These are phyloP conservation scores for Dromiciops gliroides DNA, from an alignment of 2,113 vertebrate genomes.

Conservation along the genomic window DNA sequence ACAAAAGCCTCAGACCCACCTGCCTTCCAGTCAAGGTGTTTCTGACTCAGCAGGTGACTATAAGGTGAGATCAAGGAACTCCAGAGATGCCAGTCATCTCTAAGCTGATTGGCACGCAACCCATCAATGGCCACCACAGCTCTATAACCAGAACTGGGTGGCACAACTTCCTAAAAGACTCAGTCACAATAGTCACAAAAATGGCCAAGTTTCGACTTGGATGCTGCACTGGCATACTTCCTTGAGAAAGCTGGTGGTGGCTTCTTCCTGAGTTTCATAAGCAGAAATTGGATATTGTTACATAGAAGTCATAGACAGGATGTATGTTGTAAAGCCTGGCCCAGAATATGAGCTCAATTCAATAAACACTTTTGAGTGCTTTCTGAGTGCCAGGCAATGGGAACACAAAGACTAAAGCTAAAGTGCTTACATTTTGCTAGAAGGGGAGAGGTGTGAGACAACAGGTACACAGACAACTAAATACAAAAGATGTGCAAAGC, in stretches of 20 bases:
- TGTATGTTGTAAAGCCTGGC: not conserved
- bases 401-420: not conserved
- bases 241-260: not conserved
- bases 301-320: not conserved
- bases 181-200: not conserved
- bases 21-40: not conserved
- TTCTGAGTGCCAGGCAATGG: not conserved
- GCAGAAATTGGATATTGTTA: not conserved
- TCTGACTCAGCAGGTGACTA: not conserved
- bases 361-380: not conserved
- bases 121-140: not conserved
- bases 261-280: not conserved
- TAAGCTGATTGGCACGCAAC: not conserved
- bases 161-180: not conserved
- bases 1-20: not conserved
- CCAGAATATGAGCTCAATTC: not conserved
- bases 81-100: not conserved
- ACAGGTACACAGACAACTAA: not conserved
- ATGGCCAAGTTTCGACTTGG: not conserved
- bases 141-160: not conserved
- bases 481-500: not conserved
- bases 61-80: not conserved
- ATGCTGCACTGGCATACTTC: not conserved
- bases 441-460: not conserved
- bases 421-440: not conserved